Evolutionary conservation across 2,113 vertebrate genomes (phyloP).

Genomic region (Furnarius figulus): DNA sequence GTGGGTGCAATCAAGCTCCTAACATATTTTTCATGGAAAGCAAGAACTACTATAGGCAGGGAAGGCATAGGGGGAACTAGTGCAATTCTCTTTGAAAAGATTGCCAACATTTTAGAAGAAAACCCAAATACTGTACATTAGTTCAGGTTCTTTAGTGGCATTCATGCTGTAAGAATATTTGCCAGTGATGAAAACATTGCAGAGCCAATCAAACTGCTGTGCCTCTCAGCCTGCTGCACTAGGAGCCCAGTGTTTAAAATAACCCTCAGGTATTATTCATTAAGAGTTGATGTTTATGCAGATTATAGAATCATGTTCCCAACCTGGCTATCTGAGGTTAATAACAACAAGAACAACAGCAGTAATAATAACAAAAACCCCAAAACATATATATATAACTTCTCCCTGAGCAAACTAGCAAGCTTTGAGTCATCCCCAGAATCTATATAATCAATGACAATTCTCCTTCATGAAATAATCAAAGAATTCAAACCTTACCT

Average conservation of each 20-base stretch:
- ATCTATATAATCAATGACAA: slow-evolving; percentile 70
- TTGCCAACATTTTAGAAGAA: slow-evolving; percentile 11
- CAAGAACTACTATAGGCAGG: neutral
- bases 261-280: slow-evolving; percentile 91
- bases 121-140: slow-evolving; percentile 26
- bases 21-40: slow-evolving; percentile 46
- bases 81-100: slow-evolving; percentile 54
- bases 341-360: neutral
- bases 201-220: slow-evolving; percentile 72
- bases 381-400: fast-evolving
- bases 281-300: slow-evolving; percentile 85
- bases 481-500: slow-evolving; percentile 83
- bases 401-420: neutral
- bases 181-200: slow-evolving; percentile 69
- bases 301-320: slow-evolving; percentile 74
- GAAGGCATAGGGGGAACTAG: neutral
- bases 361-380: neutral
- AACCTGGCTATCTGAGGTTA: slow-evolving; percentile 70
- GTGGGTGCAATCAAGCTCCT: neutral
- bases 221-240: slow-evolving; percentile 42
- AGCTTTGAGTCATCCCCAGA: slow-evolving; percentile 50
- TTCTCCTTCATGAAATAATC: slow-evolving; percentile 71
- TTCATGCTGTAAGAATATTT: slow-evolving; percentile 73
- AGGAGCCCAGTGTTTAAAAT: slow-evolving; percentile 75
- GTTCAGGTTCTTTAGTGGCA: slow-evolving; percentile 49